Evolutionary conservation across 2,797 vertebrate species (phyloP), one percentile per base, ranked within the genome.

Genomic region (Pangasius sanitwongsei): DNA sequence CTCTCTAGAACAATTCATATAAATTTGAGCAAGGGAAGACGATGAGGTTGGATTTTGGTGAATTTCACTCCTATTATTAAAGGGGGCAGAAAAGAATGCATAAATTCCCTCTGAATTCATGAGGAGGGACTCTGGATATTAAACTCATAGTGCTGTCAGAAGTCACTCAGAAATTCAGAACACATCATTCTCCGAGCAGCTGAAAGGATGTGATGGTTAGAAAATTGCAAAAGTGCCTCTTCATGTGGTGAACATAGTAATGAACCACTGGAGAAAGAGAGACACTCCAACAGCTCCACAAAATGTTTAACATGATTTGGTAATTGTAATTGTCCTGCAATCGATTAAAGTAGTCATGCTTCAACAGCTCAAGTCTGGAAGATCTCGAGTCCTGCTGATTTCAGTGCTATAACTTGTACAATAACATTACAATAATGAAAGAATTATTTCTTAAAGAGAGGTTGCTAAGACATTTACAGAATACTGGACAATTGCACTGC

Each of bases 191-290:
- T 88, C 82, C 1, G 28, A 63, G 61, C 74, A 37, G 75, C 59
- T 55, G 23, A 89, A 80, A 85, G 61, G 48, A 55, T 16, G 82
- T 34, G 44, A 77, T 85, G 74, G 72, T 65, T 80, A 16, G 59
- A 86, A 57, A 41, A 55, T 78, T 89, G 82, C 83, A 78, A 41
- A 77, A 75, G 81, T 88, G 48, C 82, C 82, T 25, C 74, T 88
- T 88, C 87, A 88, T 77, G 74, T 44, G 16, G 8, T 4, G 16
- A 78, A 85, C 15, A 11, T 18, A 41, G 72, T 88, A 88, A 88
- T 84, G 59, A 88, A 84, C 57, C 87, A 55, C 82, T 67, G 87
- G 72, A 85, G 83, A 59, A 63, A 28, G 57, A 85, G 72, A 69
- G 83, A n/a, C 34, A 16, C 72, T 80, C 25, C 8, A 70, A 59